phyloP scores from a whole-genome alignment of 2,797 vertebrate genomes.

The Aldrovandia affinis region DNA sequence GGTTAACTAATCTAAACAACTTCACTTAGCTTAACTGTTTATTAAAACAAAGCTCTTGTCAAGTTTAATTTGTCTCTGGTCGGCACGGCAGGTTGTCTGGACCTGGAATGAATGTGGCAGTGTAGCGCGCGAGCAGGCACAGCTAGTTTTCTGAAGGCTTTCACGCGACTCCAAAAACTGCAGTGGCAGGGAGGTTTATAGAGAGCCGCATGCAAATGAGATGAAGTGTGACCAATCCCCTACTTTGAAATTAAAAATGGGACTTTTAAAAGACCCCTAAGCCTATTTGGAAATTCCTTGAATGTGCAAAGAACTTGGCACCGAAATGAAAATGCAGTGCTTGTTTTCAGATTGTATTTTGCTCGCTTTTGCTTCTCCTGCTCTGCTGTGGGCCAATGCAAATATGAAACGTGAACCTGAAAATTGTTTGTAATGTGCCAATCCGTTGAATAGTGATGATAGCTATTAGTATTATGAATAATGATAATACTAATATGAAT shows the following conservation, averaged over 20 bases:
- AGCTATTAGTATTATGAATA: neutral
- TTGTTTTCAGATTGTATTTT: conserved; percentile 54
- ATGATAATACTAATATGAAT: neutral
- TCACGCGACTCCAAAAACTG: conserved; percentile 68
- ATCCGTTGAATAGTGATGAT: neutral
- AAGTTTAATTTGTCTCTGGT: conserved; percentile 15
- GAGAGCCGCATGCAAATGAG: conserved; percentile 87
- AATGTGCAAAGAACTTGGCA: conserved; percentile 56
- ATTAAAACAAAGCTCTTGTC: conserved; percentile 27
- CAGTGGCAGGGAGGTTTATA: conserved; percentile 80
- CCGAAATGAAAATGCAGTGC: conserved; percentile 49
- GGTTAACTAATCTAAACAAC: conserved; percentile 49
- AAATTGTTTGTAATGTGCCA: neutral
- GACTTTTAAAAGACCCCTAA: conserved; percentile 49
- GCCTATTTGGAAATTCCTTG: conserved; percentile 64
- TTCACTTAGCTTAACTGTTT: conserved; percentile 38
- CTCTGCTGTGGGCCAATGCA: neutral
- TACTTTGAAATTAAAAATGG: conserved; percentile 75
- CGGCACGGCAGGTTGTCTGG: conserved; percentile 55
- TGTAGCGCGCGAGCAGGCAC: conserved; percentile 61
- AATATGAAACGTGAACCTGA: neutral
- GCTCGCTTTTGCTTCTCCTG: conserved; percentile 5
- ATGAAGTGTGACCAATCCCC: conserved; percentile 73
- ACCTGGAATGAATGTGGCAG: conserved; percentile 70
- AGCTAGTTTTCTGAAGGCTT: conserved; percentile 69